Base-by-base conservation (phyloP, 2,113 vertebrate genomes). In the Scopus umbretta region DNA sequence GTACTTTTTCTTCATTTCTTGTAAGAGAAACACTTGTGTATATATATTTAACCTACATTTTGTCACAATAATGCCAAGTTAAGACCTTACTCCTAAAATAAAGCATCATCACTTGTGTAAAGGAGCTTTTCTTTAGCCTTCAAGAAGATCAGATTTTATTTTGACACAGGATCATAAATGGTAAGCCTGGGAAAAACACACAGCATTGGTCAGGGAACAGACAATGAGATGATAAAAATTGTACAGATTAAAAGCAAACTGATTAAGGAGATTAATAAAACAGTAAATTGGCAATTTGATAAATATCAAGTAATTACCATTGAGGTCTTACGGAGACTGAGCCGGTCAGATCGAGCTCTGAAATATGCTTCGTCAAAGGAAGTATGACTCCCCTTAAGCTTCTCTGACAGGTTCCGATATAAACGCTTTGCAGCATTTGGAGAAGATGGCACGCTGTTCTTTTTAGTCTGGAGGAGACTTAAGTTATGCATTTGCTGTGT, bases 401-500 rank as follows among this genome's bases (percentile, higher is more conserved):
- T 99, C 97, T 99, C 99, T 0, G 99, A 99, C 34, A 99, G 98
- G 97, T 99, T 99, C 47, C 99, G 94, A 95, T 99, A 99, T 10
- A 99, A 98, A 10, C 99, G 98, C 94, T 99, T 99, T 62, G 99
- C 99, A 3, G 99, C 99, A 34, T 83, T 99, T 36, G 99, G 99
- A 20, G 99, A 99, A 4, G 99, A 98, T 0, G 99, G 99, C 38
- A 98, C 86, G 0, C 98, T 98, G 82, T 98, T 98, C 97, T 98
- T 99, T 90, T 99, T 99, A 81, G 91, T 98, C 94, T 99, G 99
- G 29, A 98, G 98, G 90, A 99, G 97, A 92, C 99, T 98, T 34
- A 99, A 97, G 93, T 98, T 99, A 92, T 99, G 99, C 99, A 99
- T 99, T 97, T 99, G 99, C 98, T 99, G 99, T 8, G 98, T 99